Base-by-base conservation (phyloP, 2,888 invertebrate genomes). In the Tipula unca region DNA sequence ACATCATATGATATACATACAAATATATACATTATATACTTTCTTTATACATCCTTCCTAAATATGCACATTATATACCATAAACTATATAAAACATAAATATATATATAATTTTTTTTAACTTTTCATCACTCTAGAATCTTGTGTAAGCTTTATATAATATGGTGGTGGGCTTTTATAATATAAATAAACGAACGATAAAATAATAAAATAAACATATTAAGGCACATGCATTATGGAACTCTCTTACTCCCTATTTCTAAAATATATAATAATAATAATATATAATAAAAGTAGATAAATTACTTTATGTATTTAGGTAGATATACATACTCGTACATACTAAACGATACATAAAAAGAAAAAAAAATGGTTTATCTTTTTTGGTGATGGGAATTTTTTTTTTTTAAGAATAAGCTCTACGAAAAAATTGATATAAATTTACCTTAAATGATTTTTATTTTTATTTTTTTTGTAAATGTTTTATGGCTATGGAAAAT, bases 141-240 rank as follows among this genome's bases (percentile, higher is more conserved):
- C 25, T 85, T 39, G 20, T 39, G 39, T 29, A 85, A 85, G 29
- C 25, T 36, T 36, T 32, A 14, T 3, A 85, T 36, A 69, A 85
- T 69, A 54, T 85, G 85, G 85, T 85, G 85, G 36, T 85, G 85
- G 85, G 85, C 54, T 82, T 85, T 29, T 69, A 17, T 36, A 85
- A 85, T 32, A 69, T 69, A 32, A 69, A 32, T 48, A 54, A 48
- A 54, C 32, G 20, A 32, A 85, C 20, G 35, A 35, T 48, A 48
- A 69, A 82, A 82, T 69, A 85, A 82, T 69, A 36, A 35, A 85
- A 32, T n/a, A 29, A 29, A 85, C 20, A 48, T 20, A 69, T 69
- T 69, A 25, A 69, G 13, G 69, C 69, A 69, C 69, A 69, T 69
- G 69, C 69, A 69, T 69, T 69, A 25, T 69, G 69, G 69, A 69